phyloP scores from a whole-genome alignment of 2,113 vertebrate species.

The Istiophorus platypterus region DNA sequence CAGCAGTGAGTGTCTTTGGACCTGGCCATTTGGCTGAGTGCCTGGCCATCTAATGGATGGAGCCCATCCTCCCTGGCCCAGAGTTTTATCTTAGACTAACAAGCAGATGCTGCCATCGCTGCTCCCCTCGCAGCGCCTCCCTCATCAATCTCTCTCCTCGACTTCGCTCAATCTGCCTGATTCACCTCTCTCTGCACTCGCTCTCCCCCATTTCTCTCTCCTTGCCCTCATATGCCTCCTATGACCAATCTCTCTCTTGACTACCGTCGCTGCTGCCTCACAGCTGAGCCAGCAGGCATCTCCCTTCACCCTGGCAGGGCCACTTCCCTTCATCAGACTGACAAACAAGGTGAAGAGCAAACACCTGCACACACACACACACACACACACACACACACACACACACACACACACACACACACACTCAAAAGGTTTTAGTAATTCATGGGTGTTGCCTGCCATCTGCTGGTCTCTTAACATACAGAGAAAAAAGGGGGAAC shows the following conservation, averaged over 20 bases:
- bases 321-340: slow-evolving; percentile 56
- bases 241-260: slow-evolving; percentile 26
- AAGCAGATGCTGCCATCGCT: slow-evolving; percentile 68
- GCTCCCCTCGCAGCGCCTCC: slow-evolving; percentile 44
- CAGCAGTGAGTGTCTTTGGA: slow-evolving; percentile 47
- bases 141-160: slow-evolving; percentile 67
- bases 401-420: background rate
- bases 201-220: slow-evolving; percentile 27
- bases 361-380: slow-evolving; percentile 23
- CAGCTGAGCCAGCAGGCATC: slow-evolving; percentile 54
- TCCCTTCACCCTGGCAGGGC: slow-evolving; percentile 42
- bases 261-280: slow-evolving; percentile 8
- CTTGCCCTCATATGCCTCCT: slow-evolving; percentile 64
- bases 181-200: slow-evolving; percentile 42
- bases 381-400: slow-evolving; percentile 2
- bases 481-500: too few relatives aligned
- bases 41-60: slow-evolving; percentile 69
- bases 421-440: too few relatives aligned
- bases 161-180: slow-evolving; percentile 41
- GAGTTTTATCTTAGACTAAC: slow-evolving; percentile 76
- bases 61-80: slow-evolving; percentile 62
- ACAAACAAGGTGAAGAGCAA: slow-evolving; percentile 62
- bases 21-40: slow-evolving; percentile 63
- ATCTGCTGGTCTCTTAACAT: slow-evolving; percentile 64
- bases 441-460: slow-evolving; percentile 57